A percentile compares a stretch with the other conserved stretches of the same genome.
phyloP scores from a whole-genome alignment of 2,113 vertebrate species.

The Dasyornis broadbenti region DNA sequence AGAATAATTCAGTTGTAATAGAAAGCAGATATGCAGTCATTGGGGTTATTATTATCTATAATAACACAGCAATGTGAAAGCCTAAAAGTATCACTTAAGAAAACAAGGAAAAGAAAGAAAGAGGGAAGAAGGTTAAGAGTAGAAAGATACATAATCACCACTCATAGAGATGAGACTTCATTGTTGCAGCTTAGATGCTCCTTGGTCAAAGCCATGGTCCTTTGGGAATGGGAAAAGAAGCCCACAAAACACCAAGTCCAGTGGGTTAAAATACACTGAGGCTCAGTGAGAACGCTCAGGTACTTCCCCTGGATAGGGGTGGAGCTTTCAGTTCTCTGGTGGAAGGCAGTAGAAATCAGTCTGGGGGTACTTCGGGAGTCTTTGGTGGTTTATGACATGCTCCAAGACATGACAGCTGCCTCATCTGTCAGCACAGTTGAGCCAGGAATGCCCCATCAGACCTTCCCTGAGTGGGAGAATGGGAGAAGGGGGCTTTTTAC shows the following conservation, averaged over 20 bases:
- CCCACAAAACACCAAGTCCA: not conserved
- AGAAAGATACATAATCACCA: not conserved
- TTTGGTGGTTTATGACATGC: not conserved
- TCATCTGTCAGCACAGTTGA: not conserved
- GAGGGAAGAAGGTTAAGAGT: not conserved
- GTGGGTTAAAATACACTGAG: not conserved
- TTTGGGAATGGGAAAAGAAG: not conserved
- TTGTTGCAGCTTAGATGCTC: not conserved
- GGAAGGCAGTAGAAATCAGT: not conserved
- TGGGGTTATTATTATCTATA: no score
- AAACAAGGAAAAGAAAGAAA: not conserved
- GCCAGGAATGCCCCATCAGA: not conserved
- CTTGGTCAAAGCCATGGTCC: not conserved
- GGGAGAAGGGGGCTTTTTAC: not conserved
- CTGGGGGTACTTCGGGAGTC: no score
- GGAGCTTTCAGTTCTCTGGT: not conserved
- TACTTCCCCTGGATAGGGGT: no score
- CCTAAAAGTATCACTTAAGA: not conserved
- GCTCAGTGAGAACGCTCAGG: fast-evolving
- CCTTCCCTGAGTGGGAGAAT: not conserved
- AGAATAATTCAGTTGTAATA: not conserved
- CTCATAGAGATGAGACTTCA: not conserved
- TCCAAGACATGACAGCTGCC: not conserved
- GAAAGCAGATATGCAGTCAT: no score
- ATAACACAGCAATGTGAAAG: not conserved